A percentile compares a stretch with the other conserved stretches of the same genome.
These are phyloP conservation scores for Spatulosminthurus flaviceps DNA, from an alignment of 2,888 invertebrate genomes.

Conservation along the genomic window DNA sequence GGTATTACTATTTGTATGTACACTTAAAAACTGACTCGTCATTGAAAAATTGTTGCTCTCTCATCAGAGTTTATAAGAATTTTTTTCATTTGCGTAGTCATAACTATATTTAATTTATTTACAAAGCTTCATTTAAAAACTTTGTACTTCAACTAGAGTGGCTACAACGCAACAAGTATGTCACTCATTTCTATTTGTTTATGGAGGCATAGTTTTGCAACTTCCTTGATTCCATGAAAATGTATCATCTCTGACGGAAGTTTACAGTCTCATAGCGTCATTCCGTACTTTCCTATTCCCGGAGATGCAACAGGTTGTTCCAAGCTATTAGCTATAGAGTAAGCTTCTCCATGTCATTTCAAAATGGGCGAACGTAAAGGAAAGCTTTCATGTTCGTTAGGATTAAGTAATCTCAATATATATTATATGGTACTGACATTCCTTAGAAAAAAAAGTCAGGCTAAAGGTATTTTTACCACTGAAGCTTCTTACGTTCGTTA, in stretches of 20 bases:
- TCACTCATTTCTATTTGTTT: background rate
- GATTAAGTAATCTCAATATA: no score
- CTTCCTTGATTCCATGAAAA: background rate
- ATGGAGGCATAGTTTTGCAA: background rate
- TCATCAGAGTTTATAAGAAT: no score
- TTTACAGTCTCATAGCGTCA: background rate
- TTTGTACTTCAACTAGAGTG: background rate
- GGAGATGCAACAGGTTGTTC: constrained; percentile 10
- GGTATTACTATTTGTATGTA: background rate
- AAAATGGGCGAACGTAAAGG: no score
- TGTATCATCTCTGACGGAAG: constrained; percentile 10
- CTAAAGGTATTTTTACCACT: no score
- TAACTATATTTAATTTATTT: background rate
- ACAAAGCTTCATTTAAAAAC: background rate
- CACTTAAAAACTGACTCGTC: background rate
- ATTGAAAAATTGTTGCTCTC: background rate
- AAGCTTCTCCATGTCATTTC: no score
- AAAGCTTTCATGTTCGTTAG: no score
- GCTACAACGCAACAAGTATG: background rate
- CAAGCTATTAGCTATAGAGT: no score
- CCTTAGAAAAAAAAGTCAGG: no score
- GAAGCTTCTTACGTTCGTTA: no score
- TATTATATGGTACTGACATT: background rate
- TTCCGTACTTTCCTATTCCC: background rate
- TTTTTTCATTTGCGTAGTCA: background rate